Percentiles rank a stretch among this genome's conserved stretches.
These are phyloP conservation scores for Hesperophylax magnus DNA, from an alignment of 1,140 invertebrate genomes.

Conservation along the genomic window DNA sequence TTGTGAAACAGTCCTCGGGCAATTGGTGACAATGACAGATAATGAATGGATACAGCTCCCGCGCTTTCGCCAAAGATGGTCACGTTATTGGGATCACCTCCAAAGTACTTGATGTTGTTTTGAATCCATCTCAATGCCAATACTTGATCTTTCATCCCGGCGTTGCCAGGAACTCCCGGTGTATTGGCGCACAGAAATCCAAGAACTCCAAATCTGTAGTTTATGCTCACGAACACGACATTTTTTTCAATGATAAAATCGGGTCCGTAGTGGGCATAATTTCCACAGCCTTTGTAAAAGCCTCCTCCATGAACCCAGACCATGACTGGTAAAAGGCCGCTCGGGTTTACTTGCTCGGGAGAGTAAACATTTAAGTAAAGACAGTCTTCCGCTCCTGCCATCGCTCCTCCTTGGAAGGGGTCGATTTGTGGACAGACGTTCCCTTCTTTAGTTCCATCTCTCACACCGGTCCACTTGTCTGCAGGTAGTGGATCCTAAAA, in stretches of 20 bases:
- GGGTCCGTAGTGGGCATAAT: constrained; percentile 60
- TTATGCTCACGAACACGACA: constrained; percentile 80
- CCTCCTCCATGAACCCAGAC: constrained; percentile 75
- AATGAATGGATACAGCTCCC: constrained; percentile 67
- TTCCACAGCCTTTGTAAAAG: constrained; percentile 68
- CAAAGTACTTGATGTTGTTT: constrained; percentile 75
- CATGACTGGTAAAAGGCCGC: constrained; percentile 63
- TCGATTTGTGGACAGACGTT: constrained; percentile 63
- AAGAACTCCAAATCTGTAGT: constrained; percentile 82
- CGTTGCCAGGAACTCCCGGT: constrained; percentile 67
- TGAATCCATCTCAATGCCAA: constrained; percentile 54
- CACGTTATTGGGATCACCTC: constrained; percentile 74
- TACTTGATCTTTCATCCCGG: constrained; percentile 54
- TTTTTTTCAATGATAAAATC: constrained; percentile 73
- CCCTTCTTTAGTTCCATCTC: constrained; percentile 70
- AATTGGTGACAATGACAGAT: constrained; percentile 60
- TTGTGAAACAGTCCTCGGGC: constrained; percentile 72
- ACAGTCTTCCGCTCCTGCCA: constrained; percentile 71
- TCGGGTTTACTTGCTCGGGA: constrained; percentile 48
- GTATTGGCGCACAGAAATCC: constrained; percentile 79
- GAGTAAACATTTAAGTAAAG: constrained; percentile 71
- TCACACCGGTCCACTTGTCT: constrained; percentile 70
- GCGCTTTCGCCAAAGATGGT: constrained; percentile 71
- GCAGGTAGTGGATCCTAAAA: constrained; percentile 70
- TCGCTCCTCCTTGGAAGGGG: constrained; percentile 33